Conservation (phyloP, 2,888 invertebrate genomes). For the Odontocerum albicorne region DNA sequence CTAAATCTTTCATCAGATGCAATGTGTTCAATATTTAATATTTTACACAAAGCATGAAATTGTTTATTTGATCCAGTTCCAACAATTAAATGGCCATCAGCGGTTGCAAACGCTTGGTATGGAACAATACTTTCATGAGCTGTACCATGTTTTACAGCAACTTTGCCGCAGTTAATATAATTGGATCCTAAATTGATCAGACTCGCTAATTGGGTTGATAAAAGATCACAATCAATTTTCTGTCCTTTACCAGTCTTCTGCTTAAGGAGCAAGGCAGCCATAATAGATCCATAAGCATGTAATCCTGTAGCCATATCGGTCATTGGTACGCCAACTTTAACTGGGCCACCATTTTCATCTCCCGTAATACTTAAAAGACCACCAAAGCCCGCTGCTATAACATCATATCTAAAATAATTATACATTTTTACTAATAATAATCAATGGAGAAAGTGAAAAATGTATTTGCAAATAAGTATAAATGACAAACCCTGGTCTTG, state of each 20-base stretch:
- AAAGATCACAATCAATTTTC: constrained; percentile 90
- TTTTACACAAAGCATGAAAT: constrained; percentile 71
- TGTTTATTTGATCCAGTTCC: constrained; percentile 86
- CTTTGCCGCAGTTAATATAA: constrained; percentile 82
- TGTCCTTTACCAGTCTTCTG: constrained; percentile 80
- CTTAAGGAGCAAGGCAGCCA: constrained; percentile 84
- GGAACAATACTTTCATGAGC: constrained; percentile 94
- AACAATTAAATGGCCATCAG: constrained; percentile 81
- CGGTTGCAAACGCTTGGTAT: constrained; percentile 85
- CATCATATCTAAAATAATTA: constrained; percentile 72
- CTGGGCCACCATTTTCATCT: constrained; percentile 77
- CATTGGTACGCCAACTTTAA: constrained; percentile 90
- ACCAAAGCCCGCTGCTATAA: constrained; percentile 90
- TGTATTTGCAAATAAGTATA: constrained; percentile 22
- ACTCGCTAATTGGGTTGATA: constrained; percentile 88
- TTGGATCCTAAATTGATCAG: constrained; percentile 89
- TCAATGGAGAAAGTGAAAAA: not conserved
- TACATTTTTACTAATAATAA: no score
- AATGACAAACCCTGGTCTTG: constrained; percentile 71
- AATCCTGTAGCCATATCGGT: constrained; percentile 93
- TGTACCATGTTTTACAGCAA: constrained; percentile 85
- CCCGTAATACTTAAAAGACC: constrained; percentile 92
- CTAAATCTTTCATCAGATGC: constrained; percentile 63
- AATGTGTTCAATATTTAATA: constrained; percentile 64
- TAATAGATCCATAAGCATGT: constrained; percentile 92